phyloP scores from a whole-genome alignment of 2,113 vertebrate species.

The Regulus satrapa region DNA sequence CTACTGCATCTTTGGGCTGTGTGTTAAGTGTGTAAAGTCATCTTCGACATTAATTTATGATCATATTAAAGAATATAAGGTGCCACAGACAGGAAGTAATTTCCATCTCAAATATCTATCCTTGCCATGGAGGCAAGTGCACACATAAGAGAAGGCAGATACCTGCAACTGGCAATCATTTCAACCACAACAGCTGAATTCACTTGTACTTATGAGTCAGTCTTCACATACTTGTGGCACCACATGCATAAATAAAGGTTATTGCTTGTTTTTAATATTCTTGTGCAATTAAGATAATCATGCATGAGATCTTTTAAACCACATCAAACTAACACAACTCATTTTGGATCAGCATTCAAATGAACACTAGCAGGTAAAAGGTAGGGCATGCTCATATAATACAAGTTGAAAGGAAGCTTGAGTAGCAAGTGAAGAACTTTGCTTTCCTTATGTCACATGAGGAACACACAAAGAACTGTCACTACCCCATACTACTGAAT shows the following conservation, averaged over 20 bases:
- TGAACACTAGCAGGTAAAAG: not conserved
- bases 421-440: not conserved
- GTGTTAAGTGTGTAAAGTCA: not conserved
- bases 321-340: not conserved
- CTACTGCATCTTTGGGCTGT: not conserved
- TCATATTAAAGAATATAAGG: not conserved
- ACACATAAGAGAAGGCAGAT: not conserved
- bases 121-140: not conserved
- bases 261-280: not conserved
- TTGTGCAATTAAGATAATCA: not conserved
- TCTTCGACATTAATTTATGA: not conserved
- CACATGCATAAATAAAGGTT: not conserved
- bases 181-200: not conserved
- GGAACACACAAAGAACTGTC: not conserved
- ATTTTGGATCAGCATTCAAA: not conserved
- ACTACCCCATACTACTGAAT: rapidly evolving
- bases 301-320: not conserved
- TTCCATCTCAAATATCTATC: not conserved
- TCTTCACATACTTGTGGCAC: not conserved
- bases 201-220: constrained; percentile 13
- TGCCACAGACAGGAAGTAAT: not conserved
- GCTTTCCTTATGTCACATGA: not conserved
- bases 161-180: not conserved
- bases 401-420: not conserved
- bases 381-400: not conserved